Evolutionary conservation across 1,140 invertebrate species (phyloP).

Genomic region (Venturia canescens): DNA sequence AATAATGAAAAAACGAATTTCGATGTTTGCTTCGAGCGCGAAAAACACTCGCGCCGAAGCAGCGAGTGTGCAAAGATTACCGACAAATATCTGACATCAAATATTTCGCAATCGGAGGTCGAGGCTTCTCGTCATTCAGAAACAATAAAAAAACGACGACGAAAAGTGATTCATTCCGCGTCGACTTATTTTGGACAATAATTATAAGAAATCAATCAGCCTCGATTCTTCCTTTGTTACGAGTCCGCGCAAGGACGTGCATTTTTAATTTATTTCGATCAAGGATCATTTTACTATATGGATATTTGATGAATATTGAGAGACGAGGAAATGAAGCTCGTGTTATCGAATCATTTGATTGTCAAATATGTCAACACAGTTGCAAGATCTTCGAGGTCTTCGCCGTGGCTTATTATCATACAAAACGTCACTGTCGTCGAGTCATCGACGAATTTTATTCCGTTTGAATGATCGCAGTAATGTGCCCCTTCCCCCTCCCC

Average conservation of each 20-base stretch:
- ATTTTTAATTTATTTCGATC: neutral
- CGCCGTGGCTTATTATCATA: neutral
- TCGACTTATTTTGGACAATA: neutral
- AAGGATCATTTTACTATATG: neutral
- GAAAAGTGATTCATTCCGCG: neutral
- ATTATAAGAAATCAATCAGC: too few species aligned
- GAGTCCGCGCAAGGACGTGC: neutral
- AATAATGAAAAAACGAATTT: too few species aligned
- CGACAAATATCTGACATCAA: too few species aligned
- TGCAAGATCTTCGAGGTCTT: neutral
- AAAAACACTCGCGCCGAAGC: too few species aligned
- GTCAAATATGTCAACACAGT: conserved; percentile 1
- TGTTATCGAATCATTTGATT: neutral
- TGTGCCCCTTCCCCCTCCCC: neutral
- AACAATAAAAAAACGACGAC: neutral
- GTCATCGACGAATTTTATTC: conserved; percentile 4
- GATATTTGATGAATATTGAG: neutral
- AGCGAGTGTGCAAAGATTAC: too few species aligned
- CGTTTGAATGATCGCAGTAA: neutral
- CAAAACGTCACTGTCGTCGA: neutral
- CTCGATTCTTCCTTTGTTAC: neutral
- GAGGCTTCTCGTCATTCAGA: too few species aligned
- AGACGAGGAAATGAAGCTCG: neutral
- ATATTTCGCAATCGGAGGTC: too few species aligned
- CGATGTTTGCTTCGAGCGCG: too few species aligned